Evolutionary conservation across 1,140 invertebrate genomes (phyloP), one percentile per base, ranked within the genome.

Genomic region (Drosophila novamexicana): DNA sequence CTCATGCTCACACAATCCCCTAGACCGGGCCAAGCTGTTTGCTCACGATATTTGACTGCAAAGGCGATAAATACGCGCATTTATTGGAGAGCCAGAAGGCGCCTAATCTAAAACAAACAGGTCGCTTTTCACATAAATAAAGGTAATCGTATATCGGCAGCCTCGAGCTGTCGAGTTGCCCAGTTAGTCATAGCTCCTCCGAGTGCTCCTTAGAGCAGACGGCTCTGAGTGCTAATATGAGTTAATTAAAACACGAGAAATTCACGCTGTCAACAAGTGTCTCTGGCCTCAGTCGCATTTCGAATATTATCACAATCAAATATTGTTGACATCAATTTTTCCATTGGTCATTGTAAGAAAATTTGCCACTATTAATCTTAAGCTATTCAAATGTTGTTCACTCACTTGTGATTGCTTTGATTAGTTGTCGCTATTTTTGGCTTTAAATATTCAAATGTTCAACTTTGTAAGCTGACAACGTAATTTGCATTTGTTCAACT

Each of bases 191-290:
- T 54, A 29, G 22, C 22, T 29, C 22, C 22, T 29, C 52, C 54
- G 36, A 32, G 34, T 29, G 36, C 8, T 42, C 8, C 42, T 16
- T 32, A 40, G 39, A 29, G 45, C 47, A 29, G 40, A 1, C 45
- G 34, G 18, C 12, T 62, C 59, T 32, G 7, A 9, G 7, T 64
- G 49, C 34, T 81, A 76, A 79, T 79, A 49, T 49, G 22, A 7
- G 40, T 66, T 54, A 75, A 74, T 69, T 47, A 79, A 73, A 62
- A 44, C 57, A 56, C 40, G 40, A 18, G 57, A 62, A 7, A 61
- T 73, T 69, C 52, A 44, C 64, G 49, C 42, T 67, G 77, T 68
- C 73, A 85, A 77, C 81, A 85, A 53, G 58, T 85, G 74, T 67
- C 52, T 67, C 47, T 69, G 63, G 39, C n/a, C 32, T 49, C 45